Percentiles rank a stretch among this genome's conserved stretches.
These are phyloP conservation scores for Tinamus guttatus DNA, from an alignment of 2,113 vertebrate genomes.

Conservation along the genomic window DNA sequence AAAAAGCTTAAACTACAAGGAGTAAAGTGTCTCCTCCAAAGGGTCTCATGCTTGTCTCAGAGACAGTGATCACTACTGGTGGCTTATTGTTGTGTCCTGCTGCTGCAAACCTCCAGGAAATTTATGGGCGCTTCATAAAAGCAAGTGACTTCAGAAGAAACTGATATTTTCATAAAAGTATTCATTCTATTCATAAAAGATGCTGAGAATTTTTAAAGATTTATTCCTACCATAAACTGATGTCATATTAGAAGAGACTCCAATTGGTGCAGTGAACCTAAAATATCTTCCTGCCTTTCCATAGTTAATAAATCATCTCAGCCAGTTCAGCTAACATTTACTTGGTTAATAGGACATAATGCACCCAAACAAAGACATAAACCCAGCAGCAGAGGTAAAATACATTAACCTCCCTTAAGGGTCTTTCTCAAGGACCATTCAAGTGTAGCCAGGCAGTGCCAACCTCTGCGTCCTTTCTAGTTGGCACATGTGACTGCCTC, in stretches of 20 bases:
- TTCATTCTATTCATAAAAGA: background rate
- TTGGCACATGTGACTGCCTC: background rate
- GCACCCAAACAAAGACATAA: background rate
- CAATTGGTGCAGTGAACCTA: background rate
- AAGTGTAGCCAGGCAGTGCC: background rate
- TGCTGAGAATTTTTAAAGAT: background rate
- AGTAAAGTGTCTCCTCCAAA: constrained; percentile 17
- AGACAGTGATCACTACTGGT: background rate
- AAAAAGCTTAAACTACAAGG: background rate
- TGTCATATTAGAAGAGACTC: background rate
- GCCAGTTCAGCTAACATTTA: background rate
- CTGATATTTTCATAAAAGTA: background rate
- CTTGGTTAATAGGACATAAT: background rate
- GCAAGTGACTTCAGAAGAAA: background rate
- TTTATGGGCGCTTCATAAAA: background rate
- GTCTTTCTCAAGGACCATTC: background rate
- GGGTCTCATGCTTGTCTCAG: background rate
- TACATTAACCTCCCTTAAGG: background rate
- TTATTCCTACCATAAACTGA: background rate
- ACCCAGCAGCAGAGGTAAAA: background rate
- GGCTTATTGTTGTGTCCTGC: background rate
- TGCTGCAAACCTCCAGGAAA: background rate
- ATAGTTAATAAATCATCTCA: background rate
- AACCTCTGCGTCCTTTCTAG: background rate
- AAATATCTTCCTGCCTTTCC: background rate